These are phyloP conservation scores for Dryomyza anilis DNA, from an alignment of 2,888 invertebrate species.

Conservation along the genomic window DNA sequence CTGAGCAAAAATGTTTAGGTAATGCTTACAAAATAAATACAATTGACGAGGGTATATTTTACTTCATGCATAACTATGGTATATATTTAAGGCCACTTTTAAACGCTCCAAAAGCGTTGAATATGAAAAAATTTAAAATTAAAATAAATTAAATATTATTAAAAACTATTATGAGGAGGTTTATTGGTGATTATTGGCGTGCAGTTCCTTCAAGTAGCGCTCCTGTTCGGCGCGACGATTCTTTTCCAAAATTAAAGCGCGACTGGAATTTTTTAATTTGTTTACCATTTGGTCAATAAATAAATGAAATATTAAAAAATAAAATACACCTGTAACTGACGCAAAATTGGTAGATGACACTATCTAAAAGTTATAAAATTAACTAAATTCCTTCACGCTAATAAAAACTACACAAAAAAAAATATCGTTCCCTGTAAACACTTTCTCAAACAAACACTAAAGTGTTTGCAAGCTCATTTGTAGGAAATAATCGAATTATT, in stretches of 20 bases:
- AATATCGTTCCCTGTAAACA: no score
- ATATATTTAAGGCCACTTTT: constrained; percentile 1
- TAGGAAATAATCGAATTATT: no score
- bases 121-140: constrained; percentile 4
- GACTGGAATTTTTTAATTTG: no score
- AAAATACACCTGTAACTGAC: no score
- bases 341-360: no score
- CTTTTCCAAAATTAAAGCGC: constrained; percentile 58
- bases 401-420: no score
- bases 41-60: neutral
- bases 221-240: constrained; percentile 57
- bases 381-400: no score
- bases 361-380: no score
- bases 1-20: neutral
- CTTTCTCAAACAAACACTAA: no score
- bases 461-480: no score
- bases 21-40: neutral
- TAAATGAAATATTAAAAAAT: neutral
- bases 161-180: no score
- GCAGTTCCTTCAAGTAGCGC: constrained; percentile 46
- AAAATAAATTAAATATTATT: constrained; percentile 10
- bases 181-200: constrained; percentile 33
- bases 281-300: no score
- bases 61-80: neutral
- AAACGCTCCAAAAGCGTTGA: constrained; percentile 32